Base-by-base conservation (phyloP, 2,797 vertebrate species). In the Coracias cyanogaster region DNA sequence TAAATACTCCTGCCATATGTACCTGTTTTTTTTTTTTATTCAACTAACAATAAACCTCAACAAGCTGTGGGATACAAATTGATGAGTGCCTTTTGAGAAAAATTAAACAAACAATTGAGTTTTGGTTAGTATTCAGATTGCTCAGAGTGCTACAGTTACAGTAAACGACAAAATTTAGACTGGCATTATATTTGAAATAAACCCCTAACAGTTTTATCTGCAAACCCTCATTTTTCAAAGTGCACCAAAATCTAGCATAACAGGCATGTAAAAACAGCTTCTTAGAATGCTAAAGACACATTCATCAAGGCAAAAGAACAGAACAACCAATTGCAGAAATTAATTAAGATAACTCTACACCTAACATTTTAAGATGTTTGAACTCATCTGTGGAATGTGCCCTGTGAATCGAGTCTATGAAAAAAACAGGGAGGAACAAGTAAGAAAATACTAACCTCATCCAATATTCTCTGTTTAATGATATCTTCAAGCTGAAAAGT, bases 391-490 rank as follows among this genome's bases (percentile, higher is more conserved):
- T 81, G n/a, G 22, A 73, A 93, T 10, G 12, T 58, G 54, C 49
- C 37, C 37, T 35, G 16, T 48, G 37, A 65, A 61, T 46, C 4
- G 35, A 81, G 13, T 35, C 41, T 58, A 69, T 12, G 35, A 89
- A 82, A 15, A 78, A 46, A 58, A 46, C 2, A 71, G 29, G 8
- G 19, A 91, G 8, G 19, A 85, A 46, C 8, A 78, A 70, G 9
- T n/a, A 67, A 86, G 39, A 54, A 26, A 61, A 28, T 31, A 97
- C 94, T 80, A 69, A 99, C 99, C 99, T 99, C 98, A 95, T 99
- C 99, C 98, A 98, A 98, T 96, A 99, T 99, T 97, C 99, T 99
- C 97, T 99, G 99, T 97, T 99, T 99, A 96, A 99, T 99, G 55
- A 99, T 98, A 89, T 99, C 99, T 96, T 99, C 99, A 17, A 99